Evolutionary conservation across 2,888 invertebrate species (phyloP), one percentile per base, ranked within the genome.

Genomic region (Trichogramma evanescens): DNA sequence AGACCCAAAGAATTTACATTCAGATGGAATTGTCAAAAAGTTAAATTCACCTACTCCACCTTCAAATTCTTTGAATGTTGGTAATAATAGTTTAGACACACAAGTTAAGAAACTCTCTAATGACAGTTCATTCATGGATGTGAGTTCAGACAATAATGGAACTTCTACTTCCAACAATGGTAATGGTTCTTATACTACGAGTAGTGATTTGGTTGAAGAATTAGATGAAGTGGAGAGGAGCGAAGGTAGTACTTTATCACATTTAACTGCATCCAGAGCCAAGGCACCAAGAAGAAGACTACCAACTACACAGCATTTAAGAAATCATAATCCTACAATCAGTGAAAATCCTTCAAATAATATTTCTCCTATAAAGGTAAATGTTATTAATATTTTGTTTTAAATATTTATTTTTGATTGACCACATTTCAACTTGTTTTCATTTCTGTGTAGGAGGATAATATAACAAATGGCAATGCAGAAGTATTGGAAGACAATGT

Each of bases 211-310:
- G 39, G 76, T 73, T 26, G 75, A 77, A 59, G 81, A 81, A 63
- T 74, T 82, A 63, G 81, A 81, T 67, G 76, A 78, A 44, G 78
- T 82, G 6, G 80, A 80, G 64, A 70, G 81, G 56, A 76, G 74
- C 41, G 77, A 78, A 61, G 77, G 77, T 43, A 78, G 77, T 51
- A 80, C 79, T 67, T 72, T 82, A 50, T 79, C 77, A 49, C 82
- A 82, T 66, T 74, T 80, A 42, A 82, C 82, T 49, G 81, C 81
- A 26, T 78, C 78, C 13, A 75, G 86, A 67, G 86, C 83, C 9
- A 85, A 85, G 78, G 85, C 85, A 63, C 87, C 88, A 44, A 79
- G 86, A 62, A 79, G 87, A 68, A 80, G 88, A 70, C 84, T 83
- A n/a, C 88, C 88, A 3, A 85, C 86, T 42, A 80, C 81, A 38